Conservation (phyloP, 2,113 vertebrate species). For the Polypterus bichir region DNA sequence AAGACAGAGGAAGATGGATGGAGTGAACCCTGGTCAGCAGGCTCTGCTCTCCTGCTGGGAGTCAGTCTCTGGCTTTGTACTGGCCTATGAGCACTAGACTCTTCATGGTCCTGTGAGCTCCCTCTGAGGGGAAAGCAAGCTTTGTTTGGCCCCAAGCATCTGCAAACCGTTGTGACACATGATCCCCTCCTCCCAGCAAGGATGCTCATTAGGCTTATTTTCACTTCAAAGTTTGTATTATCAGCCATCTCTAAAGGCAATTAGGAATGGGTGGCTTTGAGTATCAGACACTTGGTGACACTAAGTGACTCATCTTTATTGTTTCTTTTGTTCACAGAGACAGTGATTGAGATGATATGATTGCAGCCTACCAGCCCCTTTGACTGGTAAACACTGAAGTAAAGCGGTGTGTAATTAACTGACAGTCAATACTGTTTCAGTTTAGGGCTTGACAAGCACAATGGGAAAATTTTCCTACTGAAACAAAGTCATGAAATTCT, state of each 20-base stretch:
- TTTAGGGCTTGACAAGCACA: constrained; percentile 61
- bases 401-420: constrained; percentile 84
- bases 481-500: constrained; percentile 51
- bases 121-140: constrained; percentile 44
- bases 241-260: constrained; percentile 80
- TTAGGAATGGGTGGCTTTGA: constrained; percentile 80
- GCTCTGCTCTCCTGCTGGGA: constrained; percentile 48
- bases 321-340: constrained; percentile 64
- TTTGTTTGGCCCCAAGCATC: constrained; percentile 54
- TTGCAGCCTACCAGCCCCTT: constrained; percentile 58
- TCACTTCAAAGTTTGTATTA: constrained; percentile 81
- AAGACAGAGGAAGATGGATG: constrained; percentile 58
- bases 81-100: constrained; percentile 48
- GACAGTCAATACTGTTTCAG: constrained; percentile 80
- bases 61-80: constrained; percentile 60
- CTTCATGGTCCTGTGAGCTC: constrained; percentile 44
- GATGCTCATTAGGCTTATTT: constrained; percentile 72
- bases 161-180: constrained; percentile 55
- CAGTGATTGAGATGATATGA: constrained; percentile 74
- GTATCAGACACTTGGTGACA: constrained; percentile 65
- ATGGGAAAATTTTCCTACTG: constrained; percentile 54
- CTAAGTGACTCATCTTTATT: constrained; percentile 77
- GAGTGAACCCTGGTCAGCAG: constrained; percentile 45
- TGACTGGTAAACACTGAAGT: constrained; percentile 76
- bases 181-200: constrained; percentile 49